Conservation (phyloP, 2,797 vertebrate species). For the Aeoliscus strigatus region DNA sequence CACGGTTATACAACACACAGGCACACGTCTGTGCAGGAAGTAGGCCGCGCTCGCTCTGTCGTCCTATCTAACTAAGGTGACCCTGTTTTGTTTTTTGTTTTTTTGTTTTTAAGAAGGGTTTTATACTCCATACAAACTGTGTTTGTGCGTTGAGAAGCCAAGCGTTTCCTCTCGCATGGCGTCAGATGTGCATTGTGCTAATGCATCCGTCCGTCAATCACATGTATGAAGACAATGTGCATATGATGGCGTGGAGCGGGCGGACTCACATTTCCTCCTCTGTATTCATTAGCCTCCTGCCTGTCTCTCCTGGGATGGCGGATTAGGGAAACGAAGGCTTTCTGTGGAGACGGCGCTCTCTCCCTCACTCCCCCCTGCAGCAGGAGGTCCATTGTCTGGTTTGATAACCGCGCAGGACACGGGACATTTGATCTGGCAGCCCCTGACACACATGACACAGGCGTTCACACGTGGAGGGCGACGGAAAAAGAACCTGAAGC, state of each 20-base stretch:
- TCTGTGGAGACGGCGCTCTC: constrained; percentile 40
- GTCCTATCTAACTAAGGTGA: constrained; percentile 44
- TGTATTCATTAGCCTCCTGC: constrained; percentile 64
- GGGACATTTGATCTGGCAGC: constrained; percentile 63
- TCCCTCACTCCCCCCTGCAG: constrained; percentile 57
- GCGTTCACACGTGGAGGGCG: constrained; percentile 23
- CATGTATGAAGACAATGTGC: constrained; percentile 10
- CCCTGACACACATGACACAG: constrained; percentile 44
- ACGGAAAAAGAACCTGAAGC: constrained; percentile 37
- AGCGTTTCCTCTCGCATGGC: too few relatives aligned
- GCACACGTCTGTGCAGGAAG: constrained; percentile 25
- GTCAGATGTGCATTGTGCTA: neutral
- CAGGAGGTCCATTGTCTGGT: constrained; percentile 66
- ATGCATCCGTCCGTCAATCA: constrained; percentile 5
- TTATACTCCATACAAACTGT: constrained; percentile 17
- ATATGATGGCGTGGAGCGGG: constrained; percentile 15
- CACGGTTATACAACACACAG: constrained; percentile 30
- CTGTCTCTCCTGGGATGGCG: constrained; percentile 60
- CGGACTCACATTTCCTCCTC: constrained; percentile 57
- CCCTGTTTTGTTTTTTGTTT: too few relatives aligned
- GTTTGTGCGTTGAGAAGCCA: constrained; percentile 6
- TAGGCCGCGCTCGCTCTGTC: constrained; percentile 31
- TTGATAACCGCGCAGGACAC: constrained; percentile 46
- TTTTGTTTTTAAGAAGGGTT: constrained; percentile 3
- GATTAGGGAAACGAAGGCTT: constrained; percentile 71